Conservation (phyloP, 2,113 vertebrate species). For the Progne subis region DNA sequence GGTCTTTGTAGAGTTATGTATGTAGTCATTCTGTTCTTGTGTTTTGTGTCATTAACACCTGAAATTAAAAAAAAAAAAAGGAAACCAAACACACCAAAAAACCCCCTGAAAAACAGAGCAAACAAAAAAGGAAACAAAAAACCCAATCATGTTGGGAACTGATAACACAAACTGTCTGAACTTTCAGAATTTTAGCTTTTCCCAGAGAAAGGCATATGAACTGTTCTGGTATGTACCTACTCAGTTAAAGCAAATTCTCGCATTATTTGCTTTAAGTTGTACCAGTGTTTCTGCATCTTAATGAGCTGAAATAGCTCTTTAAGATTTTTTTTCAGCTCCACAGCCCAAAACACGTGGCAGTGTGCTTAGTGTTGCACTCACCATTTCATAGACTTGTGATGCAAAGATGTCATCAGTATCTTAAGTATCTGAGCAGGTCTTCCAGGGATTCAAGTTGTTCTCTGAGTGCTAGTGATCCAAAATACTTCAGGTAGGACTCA, state of each 20-base stretch:
- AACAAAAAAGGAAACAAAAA: neutral
- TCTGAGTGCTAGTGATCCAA: conserved; percentile 50
- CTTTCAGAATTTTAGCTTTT: neutral
- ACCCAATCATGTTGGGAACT: neutral
- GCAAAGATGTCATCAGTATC: conserved; percentile 3
- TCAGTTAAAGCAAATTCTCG: conserved; percentile 4
- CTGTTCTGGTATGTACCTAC: neutral
- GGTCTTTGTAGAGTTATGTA: neutral
- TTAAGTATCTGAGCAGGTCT: conserved; percentile 51
- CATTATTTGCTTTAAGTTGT: neutral
- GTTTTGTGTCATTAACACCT: neutral
- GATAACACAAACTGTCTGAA: neutral
- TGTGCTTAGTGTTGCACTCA: neutral
- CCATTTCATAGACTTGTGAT: neutral
- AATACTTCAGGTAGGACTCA: conserved; percentile 60
- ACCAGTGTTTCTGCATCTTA: neutral
- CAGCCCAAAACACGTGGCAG: neutral
- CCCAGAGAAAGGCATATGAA: neutral
- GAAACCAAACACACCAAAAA: too few species aligned
- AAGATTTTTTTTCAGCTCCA: conserved; percentile 35
- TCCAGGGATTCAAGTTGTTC: conserved; percentile 62
- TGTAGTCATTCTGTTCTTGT: neutral
- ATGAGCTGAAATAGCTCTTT: neutral
- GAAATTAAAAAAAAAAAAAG: neutral
- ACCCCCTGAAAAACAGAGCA: too few species aligned